Evolutionary conservation across 2,888 invertebrate species (phyloP), one percentile per base, ranked within the genome.

Genomic region (Empis stercorea): DNA sequence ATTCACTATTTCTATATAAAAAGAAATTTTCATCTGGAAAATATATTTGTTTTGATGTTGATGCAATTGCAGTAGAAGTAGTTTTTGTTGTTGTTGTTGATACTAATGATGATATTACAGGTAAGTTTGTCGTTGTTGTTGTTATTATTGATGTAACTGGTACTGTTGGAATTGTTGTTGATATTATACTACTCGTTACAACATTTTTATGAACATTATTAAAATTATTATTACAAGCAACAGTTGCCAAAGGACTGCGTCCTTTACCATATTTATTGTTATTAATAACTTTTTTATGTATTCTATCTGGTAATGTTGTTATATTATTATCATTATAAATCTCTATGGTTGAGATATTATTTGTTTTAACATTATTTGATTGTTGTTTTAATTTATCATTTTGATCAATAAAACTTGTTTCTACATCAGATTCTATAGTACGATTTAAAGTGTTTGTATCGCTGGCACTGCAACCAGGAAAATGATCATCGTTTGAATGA

Each of bases 221-320:
- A 50, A 60, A 59, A 47, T 66, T 64, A 43, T 58, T 61, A 43
- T 69, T 67, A 50, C 61, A 62, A 10, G 60, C 58, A 6, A 68
- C 68, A 13, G 64, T 63, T 48, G 68, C 53, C 54, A 68, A 51
- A 38, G 66, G 60, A 62, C 71, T 63, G 52, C 69, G 52, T 45
- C 45, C 54, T 39, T 20, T 56, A 48, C 15, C 55, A 48, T 46
- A 54, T 42, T 45, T 45, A 41, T 43, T 50, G 44, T 47, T 48
- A 16, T 39, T 50, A 41, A 47, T 34, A 7, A 34, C 13, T 14
- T n/a, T 34, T 34, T 34, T 34, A 3, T 34, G 32, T 32, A 15
- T n/a, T 47, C 14, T 44, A n/a, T 42, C 30, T 2, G 7, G 34
- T 16, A 39, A 6, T 20, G 47, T 42, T 48, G 45, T 42, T 51